These are phyloP conservation scores for Paracentrotus lividus DNA, from an alignment of 53 echinoderm and acorn worm species.

Conservation along the genomic window DNA sequence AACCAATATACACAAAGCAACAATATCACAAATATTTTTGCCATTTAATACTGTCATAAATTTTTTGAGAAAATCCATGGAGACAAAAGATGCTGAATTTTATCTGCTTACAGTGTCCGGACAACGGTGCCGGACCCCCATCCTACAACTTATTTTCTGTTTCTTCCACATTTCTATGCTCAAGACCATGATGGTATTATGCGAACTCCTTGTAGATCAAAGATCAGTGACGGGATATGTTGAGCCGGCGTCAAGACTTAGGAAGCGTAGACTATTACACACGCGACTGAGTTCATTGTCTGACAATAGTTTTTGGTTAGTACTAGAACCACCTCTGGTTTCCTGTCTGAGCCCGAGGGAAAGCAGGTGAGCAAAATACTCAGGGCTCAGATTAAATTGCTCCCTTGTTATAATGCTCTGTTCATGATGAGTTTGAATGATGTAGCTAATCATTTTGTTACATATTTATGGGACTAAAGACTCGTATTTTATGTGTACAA, in stretches of 20 bases:
- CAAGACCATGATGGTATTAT: background rate
- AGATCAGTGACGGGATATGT: background rate
- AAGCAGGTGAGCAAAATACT: slow-evolving; percentile 46
- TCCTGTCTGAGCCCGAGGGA: slow-evolving; percentile 8
- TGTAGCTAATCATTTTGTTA: background rate
- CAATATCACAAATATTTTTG: no score
- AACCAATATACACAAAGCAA: no score
- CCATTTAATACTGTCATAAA: background rate
- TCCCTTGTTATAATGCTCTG: background rate
- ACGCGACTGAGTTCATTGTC: slow-evolving; percentile 26
- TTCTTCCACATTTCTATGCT: background rate
- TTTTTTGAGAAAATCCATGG: no score
- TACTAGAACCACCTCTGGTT: slow-evolving; percentile 28
- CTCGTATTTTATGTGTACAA: background rate
- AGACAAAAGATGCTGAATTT: no score
- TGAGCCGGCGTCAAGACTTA: background rate
- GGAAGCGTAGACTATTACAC: slow-evolving; percentile 14
- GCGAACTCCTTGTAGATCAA: background rate
- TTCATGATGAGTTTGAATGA: no score
- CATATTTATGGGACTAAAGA: background rate
- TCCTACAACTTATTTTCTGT: background rate
- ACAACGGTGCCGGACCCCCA: no score
- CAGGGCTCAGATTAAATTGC: background rate
- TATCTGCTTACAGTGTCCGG: no score
- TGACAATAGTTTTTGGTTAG: slow-evolving; percentile 47